Evolutionary conservation across 2,113 vertebrate genomes (phyloP), one percentile per base, ranked within the genome.

Genomic region (Apodemus sylvaticus): DNA sequence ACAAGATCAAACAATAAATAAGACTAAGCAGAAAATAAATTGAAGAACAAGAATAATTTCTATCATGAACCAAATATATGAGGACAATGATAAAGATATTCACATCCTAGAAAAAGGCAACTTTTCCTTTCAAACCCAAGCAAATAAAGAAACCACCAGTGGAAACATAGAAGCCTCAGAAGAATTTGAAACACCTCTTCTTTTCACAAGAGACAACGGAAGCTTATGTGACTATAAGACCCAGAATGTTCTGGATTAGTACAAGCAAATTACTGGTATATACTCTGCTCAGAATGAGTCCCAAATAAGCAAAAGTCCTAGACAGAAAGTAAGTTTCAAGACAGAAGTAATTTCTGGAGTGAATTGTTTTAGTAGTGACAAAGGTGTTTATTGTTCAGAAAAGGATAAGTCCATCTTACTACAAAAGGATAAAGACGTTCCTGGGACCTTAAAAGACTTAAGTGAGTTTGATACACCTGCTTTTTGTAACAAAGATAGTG

Each of bases 1-100:
- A 76, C 31, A 82, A 66, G 71, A 85, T 66, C 93, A 96, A 73
- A 29, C 96, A 71, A 22, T 53, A 91, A 96, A 81, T 89, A 87
- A 96, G 62, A 19, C 17, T 13, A 97, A 81, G 55, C 70, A n/a
- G 74, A 96, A 81, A 94, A 48, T 48, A 48, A 98, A 93, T 48
- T 62, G 81, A 55, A 98, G 93, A 58, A 94, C 94, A 83, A 62
- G 96, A 95, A 95, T 92, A n/a, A 51, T 96, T 98, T 97, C 97
- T 93, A 92, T 96, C 93, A 62, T 55, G 70, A 98, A 70, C 26
- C 89, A 94, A 71, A 58, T 86, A 90, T 29, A n/a, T 86, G 68
- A 93, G 26, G 51, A 8, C 91, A 62, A 58, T 97, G 64, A 74
- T 11, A 90, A 97, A 95, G 96, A 73, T 62, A 20, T 77, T 2